Evolutionary conservation across 1,140 invertebrate genomes (phyloP).

Genomic region (Drosophila oshimai): DNA sequence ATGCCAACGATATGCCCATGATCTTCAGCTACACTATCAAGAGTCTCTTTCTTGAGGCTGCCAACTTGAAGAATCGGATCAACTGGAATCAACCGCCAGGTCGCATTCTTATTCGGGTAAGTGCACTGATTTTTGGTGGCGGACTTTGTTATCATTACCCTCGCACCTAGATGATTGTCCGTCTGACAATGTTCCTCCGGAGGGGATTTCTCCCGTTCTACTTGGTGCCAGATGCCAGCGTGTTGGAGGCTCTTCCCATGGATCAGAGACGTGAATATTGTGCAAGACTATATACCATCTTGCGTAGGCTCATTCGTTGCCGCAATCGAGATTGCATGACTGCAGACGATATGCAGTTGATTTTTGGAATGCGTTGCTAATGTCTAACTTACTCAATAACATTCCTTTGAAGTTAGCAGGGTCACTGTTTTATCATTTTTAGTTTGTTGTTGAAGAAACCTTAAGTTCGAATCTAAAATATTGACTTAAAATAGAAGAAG

Average conservation of each 20-base stretch:
- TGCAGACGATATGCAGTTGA: neutral
- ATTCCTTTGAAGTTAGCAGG: neutral
- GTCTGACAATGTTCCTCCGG: neutral
- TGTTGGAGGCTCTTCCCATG: neutral
- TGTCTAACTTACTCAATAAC: neutral
- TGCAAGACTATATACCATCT: neutral
- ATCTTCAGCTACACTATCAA: conserved; percentile 50
- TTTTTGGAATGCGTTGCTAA: conserved; percentile 5
- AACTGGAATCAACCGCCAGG: conserved; percentile 43
- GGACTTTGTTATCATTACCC: too few relatives aligned
- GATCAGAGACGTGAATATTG: neutral
- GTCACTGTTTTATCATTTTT: too few relatives aligned
- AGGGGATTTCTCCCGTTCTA: conserved; percentile 32
- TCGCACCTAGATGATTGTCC: conserved; percentile 1
- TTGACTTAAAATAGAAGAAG: too few relatives aligned
- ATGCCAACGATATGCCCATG: conserved; percentile 26
- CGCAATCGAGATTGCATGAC: neutral
- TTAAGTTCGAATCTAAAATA: too few relatives aligned
- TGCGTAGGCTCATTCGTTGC: neutral
- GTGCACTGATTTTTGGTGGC: neutral
- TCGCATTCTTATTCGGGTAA: conserved; percentile 38
- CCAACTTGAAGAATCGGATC: neutral
- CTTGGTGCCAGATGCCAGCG: conserved; percentile 31
- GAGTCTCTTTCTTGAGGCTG: conserved; percentile 16
- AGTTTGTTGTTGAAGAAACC: too few relatives aligned